Percentiles rank a stretch among this genome's conserved stretches.
Evolutionary conservation across 2,113 vertebrate genomes (phyloP).

Genomic region (Stigmatopora argus): DNA sequence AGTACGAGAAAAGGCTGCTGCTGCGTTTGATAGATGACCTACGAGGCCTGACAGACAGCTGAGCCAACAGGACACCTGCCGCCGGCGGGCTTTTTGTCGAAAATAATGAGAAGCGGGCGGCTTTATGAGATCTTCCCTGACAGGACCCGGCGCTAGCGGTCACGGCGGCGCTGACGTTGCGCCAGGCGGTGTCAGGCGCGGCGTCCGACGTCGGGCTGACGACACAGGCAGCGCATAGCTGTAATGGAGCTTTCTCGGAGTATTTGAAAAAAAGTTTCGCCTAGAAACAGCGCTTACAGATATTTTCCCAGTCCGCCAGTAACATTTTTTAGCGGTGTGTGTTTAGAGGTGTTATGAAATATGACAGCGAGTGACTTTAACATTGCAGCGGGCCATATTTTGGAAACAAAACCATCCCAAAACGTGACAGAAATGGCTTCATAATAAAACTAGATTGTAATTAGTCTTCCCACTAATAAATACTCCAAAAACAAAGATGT

Average conservation of each 20-base stretch:
- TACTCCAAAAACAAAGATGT: too few species aligned
- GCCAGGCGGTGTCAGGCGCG: background rate
- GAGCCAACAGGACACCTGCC: constrained; percentile 34
- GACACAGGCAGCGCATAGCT: background rate
- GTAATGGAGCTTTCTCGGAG: background rate
- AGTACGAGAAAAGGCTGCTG: background rate
- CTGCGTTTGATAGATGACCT: constrained; percentile 8
- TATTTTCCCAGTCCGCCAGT: too few species aligned
- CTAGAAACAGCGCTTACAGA: too few species aligned
- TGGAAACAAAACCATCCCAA: too few species aligned
- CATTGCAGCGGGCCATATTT: too few species aligned
- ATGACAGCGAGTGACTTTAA: too few species aligned
- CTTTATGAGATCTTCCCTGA: background rate
- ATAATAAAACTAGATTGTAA: too few species aligned
- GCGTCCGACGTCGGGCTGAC: background rate
- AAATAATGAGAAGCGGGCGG: constrained; percentile 22
- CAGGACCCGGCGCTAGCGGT: constrained; percentile 6
- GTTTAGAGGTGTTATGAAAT: too few species aligned
- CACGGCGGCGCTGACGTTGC: constrained; percentile 10
- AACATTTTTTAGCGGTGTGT: too few species aligned
- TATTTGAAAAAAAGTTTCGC: too few species aligned
- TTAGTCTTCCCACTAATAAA: too few species aligned
- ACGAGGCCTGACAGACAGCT: constrained; percentile 17
- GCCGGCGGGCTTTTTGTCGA: constrained; percentile 6
- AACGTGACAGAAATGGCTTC: too few species aligned